Percentiles rank a stretch among this genome's conserved stretches.
Evolutionary conservation across 1,140 invertebrate genomes (phyloP).

Genomic region (Zaprionus camerounensis): DNA sequence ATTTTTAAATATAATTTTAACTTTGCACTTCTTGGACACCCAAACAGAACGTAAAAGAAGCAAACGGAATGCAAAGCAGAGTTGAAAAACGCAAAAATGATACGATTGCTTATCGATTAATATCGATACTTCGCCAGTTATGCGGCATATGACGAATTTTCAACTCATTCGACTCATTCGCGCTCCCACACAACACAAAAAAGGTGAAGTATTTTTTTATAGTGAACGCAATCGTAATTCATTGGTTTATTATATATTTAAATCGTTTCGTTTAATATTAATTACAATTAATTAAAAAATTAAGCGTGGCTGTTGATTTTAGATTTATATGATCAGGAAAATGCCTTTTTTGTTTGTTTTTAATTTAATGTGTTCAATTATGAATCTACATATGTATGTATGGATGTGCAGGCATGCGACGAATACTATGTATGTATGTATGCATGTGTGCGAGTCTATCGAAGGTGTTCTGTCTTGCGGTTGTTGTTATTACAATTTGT

Average conservation of each 20-base stretch:
- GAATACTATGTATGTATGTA: constrained; percentile 58
- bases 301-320: constrained; percentile 79
- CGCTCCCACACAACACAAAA: not conserved
- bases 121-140: constrained; percentile 6
- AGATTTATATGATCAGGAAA: constrained; percentile 78
- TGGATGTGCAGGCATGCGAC: constrained; percentile 64
- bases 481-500: constrained; percentile 12
- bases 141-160: constrained; percentile 5
- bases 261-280: constrained; percentile 77
- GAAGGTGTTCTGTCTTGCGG: constrained; percentile 12
- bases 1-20: constrained; percentile 25
- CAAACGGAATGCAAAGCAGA: constrained; percentile 27
- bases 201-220: constrained; percentile 1
- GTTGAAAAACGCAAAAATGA: constrained; percentile 28
- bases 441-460: constrained; percentile 53
- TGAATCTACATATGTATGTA: constrained; percentile 55
- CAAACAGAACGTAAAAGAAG: constrained; percentile 44
- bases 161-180: not conserved
- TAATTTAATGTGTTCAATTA: constrained; percentile 71
- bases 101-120: constrained; percentile 26
- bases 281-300: constrained; percentile 81
- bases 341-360: constrained; percentile 55
- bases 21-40: constrained; percentile 31
- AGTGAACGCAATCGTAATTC: constrained; percentile 54
- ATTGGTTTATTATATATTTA: constrained; percentile 78